These are phyloP conservation scores for Stegastes partitus DNA, from an alignment of 2,113 vertebrate species.

Conservation along the genomic window DNA sequence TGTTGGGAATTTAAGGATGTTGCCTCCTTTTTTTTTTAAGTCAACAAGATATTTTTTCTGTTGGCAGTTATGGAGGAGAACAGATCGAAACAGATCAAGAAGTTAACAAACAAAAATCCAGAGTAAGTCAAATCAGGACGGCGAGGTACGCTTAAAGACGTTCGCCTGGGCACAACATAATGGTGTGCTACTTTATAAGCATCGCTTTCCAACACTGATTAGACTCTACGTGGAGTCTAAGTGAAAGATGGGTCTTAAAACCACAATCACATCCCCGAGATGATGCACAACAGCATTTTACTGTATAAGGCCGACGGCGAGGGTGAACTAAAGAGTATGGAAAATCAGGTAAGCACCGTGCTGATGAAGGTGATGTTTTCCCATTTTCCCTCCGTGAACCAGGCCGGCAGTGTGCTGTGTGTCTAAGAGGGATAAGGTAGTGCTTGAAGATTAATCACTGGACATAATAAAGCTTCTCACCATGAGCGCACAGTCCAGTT, in stretches of 20 bases:
- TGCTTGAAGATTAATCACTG: constrained; percentile 78
- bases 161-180: background rate
- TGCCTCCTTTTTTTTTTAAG: constrained; percentile 44
- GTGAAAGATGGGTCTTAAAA: constrained; percentile 16
- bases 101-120: constrained; percentile 49
- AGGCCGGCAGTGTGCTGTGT: constrained; percentile 52
- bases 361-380: constrained; percentile 66
- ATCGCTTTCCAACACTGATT: constrained; percentile 10
- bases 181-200: constrained; percentile 14
- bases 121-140: constrained; percentile 47
- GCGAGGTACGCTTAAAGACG: constrained; percentile 9
- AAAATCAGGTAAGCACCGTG: constrained; percentile 52
- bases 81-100: constrained; percentile 57
- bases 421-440: constrained; percentile 75
- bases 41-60: constrained; percentile 30
- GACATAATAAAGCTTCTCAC: constrained; percentile 80
- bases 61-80: constrained; percentile 44
- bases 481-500: constrained; percentile 75
- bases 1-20: constrained; percentile 55
- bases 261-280: constrained; percentile 19
- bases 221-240: background rate
- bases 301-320: constrained; percentile 6
- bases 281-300: constrained; percentile 31
- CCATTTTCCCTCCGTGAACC: constrained; percentile 51
- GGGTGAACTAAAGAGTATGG: constrained; percentile 29